Base-by-base conservation (phyloP, 2,113 vertebrate species). In the Odocoileus hemionus region DNA sequence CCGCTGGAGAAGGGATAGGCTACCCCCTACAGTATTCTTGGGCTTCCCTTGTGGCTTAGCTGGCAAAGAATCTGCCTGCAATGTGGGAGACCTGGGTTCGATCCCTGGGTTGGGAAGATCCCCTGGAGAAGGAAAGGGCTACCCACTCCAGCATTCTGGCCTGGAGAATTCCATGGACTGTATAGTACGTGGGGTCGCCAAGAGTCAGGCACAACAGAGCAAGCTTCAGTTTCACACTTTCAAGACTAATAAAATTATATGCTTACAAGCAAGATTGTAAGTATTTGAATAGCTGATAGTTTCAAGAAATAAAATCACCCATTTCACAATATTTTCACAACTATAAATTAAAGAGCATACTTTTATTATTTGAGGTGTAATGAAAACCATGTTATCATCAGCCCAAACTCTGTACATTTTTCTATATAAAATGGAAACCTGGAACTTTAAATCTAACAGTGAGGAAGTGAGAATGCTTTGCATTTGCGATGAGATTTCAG, bases 401-500 rank as follows among this genome's bases (percentile, higher is more conserved):
- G 95, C 58, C 30, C 60, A 74, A 95, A 97, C 45, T 96, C 58
- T 52, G 70, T 74, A 85, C 93, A 36, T 45, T 85, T 95, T 33
- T n/a, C 26, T 26, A 19, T 52, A 47, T 43, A 58, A 58, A 89
- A 28, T 19, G 83, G 84, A 97, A 97, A 0, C 0, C 1, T 64
- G 94, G 61, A 86, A 96, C 84, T 97, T 96, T 96, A 94, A 80
- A 97, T 94, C 36, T 33, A 80, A 90, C 3, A 8, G n/a, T 57
- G 1, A 7, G 58, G 39, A 82, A 52, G 30, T 86, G 19, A 45
- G 79, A 82, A 91, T 47, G n/a, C 14, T 95, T 97, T 97, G 36
- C 89, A 11, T 30, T 74, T 90, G 91, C 95, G 97, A 97, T 96
- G 90, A 97, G 74, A 98, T 98, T 98, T 98, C 96, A 97, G 96